These are phyloP conservation scores for Gonocerus acuteangulatus DNA, from an alignment of 2,888 invertebrate species.

Conservation along the genomic window DNA sequence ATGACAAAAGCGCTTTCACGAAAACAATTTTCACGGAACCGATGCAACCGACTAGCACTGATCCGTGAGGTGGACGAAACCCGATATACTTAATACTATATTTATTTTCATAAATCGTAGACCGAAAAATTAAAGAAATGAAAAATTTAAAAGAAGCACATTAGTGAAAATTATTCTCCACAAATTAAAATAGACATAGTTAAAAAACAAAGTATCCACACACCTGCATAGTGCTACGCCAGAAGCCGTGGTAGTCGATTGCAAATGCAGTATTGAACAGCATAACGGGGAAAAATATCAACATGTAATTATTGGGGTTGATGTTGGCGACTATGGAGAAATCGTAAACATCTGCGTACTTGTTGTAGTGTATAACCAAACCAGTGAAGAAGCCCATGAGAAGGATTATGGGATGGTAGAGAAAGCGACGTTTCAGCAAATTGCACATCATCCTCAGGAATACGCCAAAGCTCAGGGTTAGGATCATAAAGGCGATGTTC, in stretches of 20 bases:
- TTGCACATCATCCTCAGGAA: not conserved
- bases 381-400: not conserved
- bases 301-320: not conserved
- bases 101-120: no score
- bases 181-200: no score
- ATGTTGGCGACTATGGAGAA: not conserved
- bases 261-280: not conserved
- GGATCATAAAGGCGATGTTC: not conserved
- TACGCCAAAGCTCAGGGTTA: not conserved
- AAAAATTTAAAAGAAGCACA: no score
- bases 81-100: no score
- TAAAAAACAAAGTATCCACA: no score
- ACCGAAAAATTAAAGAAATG: no score
- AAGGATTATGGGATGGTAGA: not conserved
- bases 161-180: no score
- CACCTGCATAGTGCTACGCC: not conserved
- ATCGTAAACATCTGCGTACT: not conserved
- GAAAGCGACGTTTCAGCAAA: not conserved
- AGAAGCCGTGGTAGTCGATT: not conserved
- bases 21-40: no score
- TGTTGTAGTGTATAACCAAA: not conserved
- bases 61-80: no score
- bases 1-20: no score
- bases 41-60: no score
- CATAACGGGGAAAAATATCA: not conserved